Evolutionary conservation across 2,797 vertebrate species (phyloP), one percentile per base, ranked within the genome.

Genomic region (Austrolebias charrua): DNA sequence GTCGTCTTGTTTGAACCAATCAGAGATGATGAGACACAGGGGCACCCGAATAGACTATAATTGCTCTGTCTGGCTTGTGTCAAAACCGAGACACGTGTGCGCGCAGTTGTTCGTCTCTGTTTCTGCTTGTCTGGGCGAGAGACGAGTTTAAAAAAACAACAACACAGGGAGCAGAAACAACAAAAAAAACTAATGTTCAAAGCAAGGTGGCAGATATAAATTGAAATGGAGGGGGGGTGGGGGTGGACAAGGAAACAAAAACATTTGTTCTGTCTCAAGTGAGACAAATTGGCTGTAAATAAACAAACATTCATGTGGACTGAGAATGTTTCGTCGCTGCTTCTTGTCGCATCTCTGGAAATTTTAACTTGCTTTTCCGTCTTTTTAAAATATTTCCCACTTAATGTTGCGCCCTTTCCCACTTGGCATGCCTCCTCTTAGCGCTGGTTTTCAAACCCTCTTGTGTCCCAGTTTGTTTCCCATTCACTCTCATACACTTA

Each of bases 11-110:
- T 87, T 81, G 71, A 79, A 76, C 78, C 80, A 86, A 85, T 90
- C 85, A 81, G 59, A 45, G 64, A 54, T 84, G 85, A 90, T 84
- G 86, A 78, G 75, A 83, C 79, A 69, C 88, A 88, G 87, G 60
- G 56, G 61, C 72, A 69, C 58, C 29, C 35, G 76, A 60, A 80
- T 53, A 62, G 54, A 73, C 68, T 43, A 54, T 83, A 86, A 89
- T 87, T 84, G 69, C 72, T 48, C 54, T 57, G 71, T 74, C 88
- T 90, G 89, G 83, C 66, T 80, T 78, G 73, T 80, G 66, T 90
- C 86, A 90, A 75, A 72, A 53, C 62, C 35, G 44, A 57, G 62
- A 65, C 3, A 54, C 49, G 49, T 46, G 19, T 55, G 50, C 10
- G 45, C 43, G 54, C 44, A 66, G 55, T 47, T 60, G 55, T 20